Percentiles rank a stretch among this genome's conserved stretches.
phyloP scores from a whole-genome alignment of 2,797 vertebrate species.

The Coregonus ussuriensis region DNA sequence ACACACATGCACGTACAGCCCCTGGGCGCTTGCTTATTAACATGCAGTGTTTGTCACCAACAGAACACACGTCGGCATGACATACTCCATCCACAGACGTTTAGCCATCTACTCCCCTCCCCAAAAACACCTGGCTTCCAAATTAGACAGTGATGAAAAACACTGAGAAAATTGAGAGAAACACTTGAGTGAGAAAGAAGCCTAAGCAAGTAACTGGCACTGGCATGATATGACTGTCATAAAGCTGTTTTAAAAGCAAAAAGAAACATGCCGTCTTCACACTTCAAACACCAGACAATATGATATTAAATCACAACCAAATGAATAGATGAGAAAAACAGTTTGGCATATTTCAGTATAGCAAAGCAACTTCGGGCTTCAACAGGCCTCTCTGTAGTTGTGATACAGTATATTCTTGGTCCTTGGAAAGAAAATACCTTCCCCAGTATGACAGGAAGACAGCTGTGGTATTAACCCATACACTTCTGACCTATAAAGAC shows the following conservation, averaged over 20 bases:
- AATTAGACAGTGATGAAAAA: conserved; percentile 46
- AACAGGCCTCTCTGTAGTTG: not conserved
- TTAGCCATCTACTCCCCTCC: conserved; percentile 26
- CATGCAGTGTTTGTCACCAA: conserved; percentile 44
- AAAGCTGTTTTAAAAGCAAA: not conserved
- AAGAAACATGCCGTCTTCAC: not conserved
- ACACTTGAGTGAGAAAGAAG: not conserved
- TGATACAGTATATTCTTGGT: not conserved
- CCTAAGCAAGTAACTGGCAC: not conserved
- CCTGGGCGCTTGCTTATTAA: conserved; percentile 42
- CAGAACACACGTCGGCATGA: conserved; percentile 29
- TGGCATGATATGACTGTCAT: not conserved
- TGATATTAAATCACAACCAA: not conserved
- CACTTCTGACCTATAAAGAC: conserved; percentile 9
- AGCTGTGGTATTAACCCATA: conserved; percentile 19
- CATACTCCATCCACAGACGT: conserved; percentile 39
- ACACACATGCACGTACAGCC: conserved; percentile 18
- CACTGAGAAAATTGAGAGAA: conserved; percentile 9
- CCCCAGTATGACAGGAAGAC: too few relatives aligned
- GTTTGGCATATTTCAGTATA: not conserved
- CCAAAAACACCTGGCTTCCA: conserved; percentile 37
- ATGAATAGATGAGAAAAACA: not conserved
- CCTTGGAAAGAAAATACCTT: too few relatives aligned
- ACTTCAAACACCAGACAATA: not conserved
- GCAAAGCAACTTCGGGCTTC: not conserved